phyloP scores from a whole-genome alignment of 2,888 invertebrate genomes.

The Drosophila histrio region DNA sequence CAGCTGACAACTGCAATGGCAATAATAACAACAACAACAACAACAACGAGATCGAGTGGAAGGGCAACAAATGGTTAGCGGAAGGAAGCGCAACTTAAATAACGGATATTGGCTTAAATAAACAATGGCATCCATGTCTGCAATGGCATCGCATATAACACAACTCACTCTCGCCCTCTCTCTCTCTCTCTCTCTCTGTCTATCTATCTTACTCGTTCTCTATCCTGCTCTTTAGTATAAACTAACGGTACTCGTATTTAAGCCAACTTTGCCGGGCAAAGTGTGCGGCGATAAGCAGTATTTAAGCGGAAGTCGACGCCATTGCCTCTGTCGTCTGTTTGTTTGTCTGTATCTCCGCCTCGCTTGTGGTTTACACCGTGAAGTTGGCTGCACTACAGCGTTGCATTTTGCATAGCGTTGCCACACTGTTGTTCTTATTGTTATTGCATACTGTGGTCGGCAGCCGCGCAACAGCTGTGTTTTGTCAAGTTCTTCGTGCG shows the following conservation, averaged over 20 bases:
- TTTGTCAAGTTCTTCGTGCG: conserved; percentile 56
- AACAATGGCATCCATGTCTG: conserved; percentile 66
- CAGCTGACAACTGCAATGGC: conserved; percentile 65
- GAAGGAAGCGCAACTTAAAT: conserved; percentile 77
- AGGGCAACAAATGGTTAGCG: conserved; percentile 66
- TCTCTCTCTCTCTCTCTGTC: conserved; percentile 9
- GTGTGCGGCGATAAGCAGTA: conserved; percentile 53
- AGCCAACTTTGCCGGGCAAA: conserved; percentile 46
- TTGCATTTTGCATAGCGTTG: conserved; percentile 43
- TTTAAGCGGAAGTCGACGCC: conserved; percentile 59
- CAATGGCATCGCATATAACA: conserved; percentile 22
- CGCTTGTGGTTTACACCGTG: conserved; percentile 47
- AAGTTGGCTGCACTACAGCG: conserved; percentile 47
- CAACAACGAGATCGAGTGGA: conserved; percentile 14
- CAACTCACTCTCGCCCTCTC: conserved; percentile 7
- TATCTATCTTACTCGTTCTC: background rate
- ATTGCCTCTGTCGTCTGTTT: background rate
- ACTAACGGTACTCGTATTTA: conserved; percentile 28
- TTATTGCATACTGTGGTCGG: conserved; percentile 36
- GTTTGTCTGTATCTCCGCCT: background rate
- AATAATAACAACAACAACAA: background rate
- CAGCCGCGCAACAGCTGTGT: conserved; percentile 60
- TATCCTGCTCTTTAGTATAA: background rate
- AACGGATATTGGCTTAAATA: conserved; percentile 79
- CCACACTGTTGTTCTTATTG: conserved; percentile 29